These are phyloP conservation scores for Aromia moschata DNA, from an alignment of 2,888 invertebrate genomes.

Conservation along the genomic window DNA sequence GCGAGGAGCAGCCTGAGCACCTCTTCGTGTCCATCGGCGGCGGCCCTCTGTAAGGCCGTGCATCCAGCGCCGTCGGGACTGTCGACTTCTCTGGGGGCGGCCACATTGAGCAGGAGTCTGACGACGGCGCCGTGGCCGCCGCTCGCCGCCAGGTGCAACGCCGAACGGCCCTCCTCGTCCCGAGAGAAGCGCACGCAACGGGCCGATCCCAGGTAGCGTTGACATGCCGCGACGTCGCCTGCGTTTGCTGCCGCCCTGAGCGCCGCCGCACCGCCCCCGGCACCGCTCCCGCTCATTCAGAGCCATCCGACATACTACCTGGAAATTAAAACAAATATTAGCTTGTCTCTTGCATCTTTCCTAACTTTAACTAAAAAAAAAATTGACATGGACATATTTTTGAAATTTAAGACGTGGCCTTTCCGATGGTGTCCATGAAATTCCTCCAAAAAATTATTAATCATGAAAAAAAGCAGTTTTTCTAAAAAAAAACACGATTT, in stretches of 20 bases:
- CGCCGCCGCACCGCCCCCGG: slow-evolving; percentile 50
- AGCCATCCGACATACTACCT: slow-evolving; percentile 61
- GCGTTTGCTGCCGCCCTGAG: slow-evolving; percentile 54
- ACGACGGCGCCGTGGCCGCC: slow-evolving; percentile 58
- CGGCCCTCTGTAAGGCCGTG: slow-evolving; percentile 80
- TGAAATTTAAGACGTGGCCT: no score
- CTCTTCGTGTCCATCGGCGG: slow-evolving; percentile 83
- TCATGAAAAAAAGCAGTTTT: no score
- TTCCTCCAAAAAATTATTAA: no score
- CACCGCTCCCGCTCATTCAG: slow-evolving; percentile 59
- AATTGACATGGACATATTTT: no score
- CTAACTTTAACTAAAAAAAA: no score
- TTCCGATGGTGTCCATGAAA: no score
- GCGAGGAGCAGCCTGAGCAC: slow-evolving; percentile 76
- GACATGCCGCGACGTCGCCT: slow-evolving; percentile 59
- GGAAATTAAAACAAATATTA: no score
- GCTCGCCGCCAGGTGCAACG: slow-evolving; percentile 60
- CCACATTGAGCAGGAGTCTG: slow-evolving; percentile 58
- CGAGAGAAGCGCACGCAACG: slow-evolving; percentile 59
- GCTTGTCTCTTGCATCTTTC: no score
- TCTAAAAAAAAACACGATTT: no score
- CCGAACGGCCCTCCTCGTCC: slow-evolving; percentile 60
- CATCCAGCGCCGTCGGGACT: slow-evolving; percentile 69
- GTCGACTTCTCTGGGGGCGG: slow-evolving; percentile 65
- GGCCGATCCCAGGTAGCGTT: slow-evolving; percentile 54